Evolutionary conservation across 2,888 invertebrate species (phyloP).

Genomic region (Disparrhopalites patrizii): DNA sequence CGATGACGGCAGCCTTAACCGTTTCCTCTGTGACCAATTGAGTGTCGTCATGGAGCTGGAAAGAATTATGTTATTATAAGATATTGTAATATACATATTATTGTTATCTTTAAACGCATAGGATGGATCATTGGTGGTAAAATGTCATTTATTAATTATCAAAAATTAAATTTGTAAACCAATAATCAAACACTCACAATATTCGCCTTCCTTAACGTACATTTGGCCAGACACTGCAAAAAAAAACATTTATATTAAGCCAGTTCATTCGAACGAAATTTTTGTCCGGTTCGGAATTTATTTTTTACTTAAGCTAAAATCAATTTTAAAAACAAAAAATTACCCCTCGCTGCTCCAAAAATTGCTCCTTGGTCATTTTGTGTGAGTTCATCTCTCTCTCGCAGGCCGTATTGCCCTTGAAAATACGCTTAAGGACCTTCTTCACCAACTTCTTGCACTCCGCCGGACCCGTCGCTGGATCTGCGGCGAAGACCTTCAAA

Average conservation of each 20-base stretch:
- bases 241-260: no score
- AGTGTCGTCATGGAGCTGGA: conserved; percentile 27
- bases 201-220: conserved; percentile 20
- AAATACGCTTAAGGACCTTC: conserved; percentile 16
- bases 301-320: no score
- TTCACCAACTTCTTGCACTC: conserved; percentile 26
- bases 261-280: no score
- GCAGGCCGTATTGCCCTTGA: conserved; percentile 24
- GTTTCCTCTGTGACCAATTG: conserved; percentile 19
- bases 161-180: no score
- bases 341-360: conserved; percentile 23
- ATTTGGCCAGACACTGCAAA: conserved; percentile 24
- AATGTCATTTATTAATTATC: no score
- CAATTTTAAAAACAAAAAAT: conserved; percentile 7
- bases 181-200: conserved; percentile 14
- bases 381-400: conserved; percentile 24
- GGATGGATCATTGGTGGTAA: not conserved
- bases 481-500: conserved; percentile 2
- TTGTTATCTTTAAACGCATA: not conserved
- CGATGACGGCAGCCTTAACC: conserved; percentile 18
- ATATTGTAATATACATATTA: no score
- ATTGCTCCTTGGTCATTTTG: conserved; percentile 22
- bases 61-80: not conserved
- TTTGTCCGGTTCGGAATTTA: no score
- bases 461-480: conserved; percentile 12